Conservation (phyloP, 2,888 invertebrate genomes). For the Gasteruption jaculator region DNA sequence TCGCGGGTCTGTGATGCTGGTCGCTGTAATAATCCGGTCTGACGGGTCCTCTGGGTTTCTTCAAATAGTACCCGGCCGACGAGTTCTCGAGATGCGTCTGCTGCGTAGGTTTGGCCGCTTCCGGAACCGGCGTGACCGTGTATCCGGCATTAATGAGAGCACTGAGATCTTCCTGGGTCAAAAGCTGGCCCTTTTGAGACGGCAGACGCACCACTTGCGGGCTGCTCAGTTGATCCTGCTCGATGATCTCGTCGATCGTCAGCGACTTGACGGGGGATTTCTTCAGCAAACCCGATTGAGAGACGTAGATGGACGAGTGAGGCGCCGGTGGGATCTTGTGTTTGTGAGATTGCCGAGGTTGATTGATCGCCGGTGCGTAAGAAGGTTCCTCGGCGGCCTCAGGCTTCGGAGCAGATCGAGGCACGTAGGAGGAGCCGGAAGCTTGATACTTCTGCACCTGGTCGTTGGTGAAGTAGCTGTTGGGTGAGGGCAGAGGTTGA, state of each 20-base stretch:
- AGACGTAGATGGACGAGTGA: constrained; percentile 40
- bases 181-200: constrained; percentile 31
- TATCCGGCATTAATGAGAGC: constrained; percentile 45
- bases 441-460: constrained; percentile 41
- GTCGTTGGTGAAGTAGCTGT: constrained; percentile 39
- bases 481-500: constrained; percentile 31
- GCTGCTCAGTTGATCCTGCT: constrained; percentile 33
- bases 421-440: constrained; percentile 39
- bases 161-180: constrained; percentile 42
- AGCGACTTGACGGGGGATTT: constrained; percentile 44
- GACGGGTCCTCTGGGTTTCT: constrained; percentile 35
- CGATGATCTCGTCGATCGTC: constrained; percentile 41
- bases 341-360: constrained; percentile 41
- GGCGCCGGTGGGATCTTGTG: constrained; percentile 36
- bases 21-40: constrained; percentile 41
- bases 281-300: constrained; percentile 41
- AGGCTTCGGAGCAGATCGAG: constrained; percentile 37
- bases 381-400: constrained; percentile 27
- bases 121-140: constrained; percentile 43
- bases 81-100: constrained; percentile 33
- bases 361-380: constrained; percentile 29
- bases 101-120: constrained; percentile 32
- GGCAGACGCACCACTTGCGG: constrained; percentile 37
- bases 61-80: constrained; percentile 36
- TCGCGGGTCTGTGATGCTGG: constrained; percentile 36